Conservation (phyloP, 2,113 vertebrate genomes). For the Galeopterus variegatus region DNA sequence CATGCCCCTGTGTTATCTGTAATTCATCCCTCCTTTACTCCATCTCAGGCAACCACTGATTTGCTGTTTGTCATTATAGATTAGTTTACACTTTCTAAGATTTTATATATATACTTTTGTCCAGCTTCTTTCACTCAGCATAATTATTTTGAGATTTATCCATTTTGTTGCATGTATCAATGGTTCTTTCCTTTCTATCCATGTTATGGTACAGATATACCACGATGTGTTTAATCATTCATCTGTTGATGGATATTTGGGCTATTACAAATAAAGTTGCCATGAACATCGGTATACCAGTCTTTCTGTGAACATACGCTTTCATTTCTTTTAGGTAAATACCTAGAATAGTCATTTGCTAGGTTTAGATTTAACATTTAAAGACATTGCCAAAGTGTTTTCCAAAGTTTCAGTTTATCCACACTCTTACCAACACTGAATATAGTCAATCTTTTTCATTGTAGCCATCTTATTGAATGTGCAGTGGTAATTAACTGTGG, state of each 20-base stretch:
- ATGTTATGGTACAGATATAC: not conserved
- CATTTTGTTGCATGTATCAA: not conserved
- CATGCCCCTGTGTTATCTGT: not conserved
- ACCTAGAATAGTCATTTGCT: not conserved
- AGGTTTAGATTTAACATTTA: constrained; percentile 37
- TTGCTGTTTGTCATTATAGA: not conserved
- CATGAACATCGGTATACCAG: not conserved
- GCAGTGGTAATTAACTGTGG: not conserved
- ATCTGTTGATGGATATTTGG: not conserved
- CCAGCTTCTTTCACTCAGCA: not conserved
- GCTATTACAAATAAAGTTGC: constrained; percentile 14
- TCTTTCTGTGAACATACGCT: not conserved
- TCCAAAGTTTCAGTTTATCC: not conserved
- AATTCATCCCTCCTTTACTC: not conserved
- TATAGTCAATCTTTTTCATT: not conserved
- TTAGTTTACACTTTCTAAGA: constrained; percentile 33
- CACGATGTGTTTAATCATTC: not conserved
- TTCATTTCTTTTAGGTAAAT: constrained; percentile 38
- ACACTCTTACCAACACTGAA: not conserved
- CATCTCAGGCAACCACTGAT: not conserved
- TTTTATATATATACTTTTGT: not conserved
- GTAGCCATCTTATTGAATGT: not conserved
- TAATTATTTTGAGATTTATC: not conserved
- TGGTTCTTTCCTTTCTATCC: not conserved
- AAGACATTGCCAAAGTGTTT: not conserved